Base-by-base conservation (phyloP, 2,888 invertebrate genomes). In the Cybosia mesomella region DNA sequence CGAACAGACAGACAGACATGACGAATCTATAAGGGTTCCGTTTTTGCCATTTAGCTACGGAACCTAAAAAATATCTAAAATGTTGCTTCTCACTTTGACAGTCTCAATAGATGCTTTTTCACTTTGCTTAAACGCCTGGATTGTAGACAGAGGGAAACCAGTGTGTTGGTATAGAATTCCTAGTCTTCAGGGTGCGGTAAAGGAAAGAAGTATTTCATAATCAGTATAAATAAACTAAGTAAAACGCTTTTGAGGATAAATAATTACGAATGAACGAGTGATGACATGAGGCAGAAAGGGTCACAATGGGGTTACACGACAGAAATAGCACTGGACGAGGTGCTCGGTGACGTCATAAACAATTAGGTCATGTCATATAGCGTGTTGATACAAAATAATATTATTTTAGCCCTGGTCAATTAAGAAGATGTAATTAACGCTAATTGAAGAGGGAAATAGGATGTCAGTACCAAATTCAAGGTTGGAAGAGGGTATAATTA, bases 401-500 rank as follows among this genome's bases (percentile, higher is more conserved):
- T 36, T 49, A 54, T 34, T 53, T 32, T 54, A 62, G 34, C 61
- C 28, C n/a, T 24, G 32, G 62, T 49, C 57, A 36, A 55, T 55
- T 54, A 66, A 21, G 39, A 58, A 28, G 58, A 13, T 62, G 32
- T 58, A 24, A 22, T 54, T 62, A 58, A 34, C 43, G 62, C 43
- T 62, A 62, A 61, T 66, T 39, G 39, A 0, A n/a, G 15, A 21
- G 32, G 9, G 13, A 55, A 36, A 61, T 15, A 21, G 22, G 54
- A 61, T 28, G 62, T 43, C 43, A 43, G 43, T 67, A 61, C 55
- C 1, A 13, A 43, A 58, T 57, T 62, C 34, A 58, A 62, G 67
- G 62, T 34, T 43, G 22, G 22, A 32, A 53, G 32, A 49, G 58
- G 28, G 22, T 60, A 36, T 66, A 66, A 66, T 66, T 66, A 24